Base-by-base conservation (phyloP, 2,888 invertebrate species). In the Agrypnus murinus region DNA sequence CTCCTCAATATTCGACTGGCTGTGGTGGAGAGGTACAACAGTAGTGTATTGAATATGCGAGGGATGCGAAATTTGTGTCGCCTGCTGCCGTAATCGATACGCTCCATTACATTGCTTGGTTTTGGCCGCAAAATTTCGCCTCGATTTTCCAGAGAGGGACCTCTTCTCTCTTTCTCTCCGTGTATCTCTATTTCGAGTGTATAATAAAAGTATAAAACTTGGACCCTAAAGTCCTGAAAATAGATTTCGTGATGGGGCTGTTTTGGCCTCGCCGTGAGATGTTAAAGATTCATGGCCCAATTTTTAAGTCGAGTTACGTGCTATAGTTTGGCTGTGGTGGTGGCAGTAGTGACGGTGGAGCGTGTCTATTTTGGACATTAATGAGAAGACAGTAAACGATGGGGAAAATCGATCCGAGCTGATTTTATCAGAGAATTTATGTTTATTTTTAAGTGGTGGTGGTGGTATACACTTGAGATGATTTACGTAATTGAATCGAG, bases 201-300 rank as follows among this genome's bases (percentile, higher is more conserved):
- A 25, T 25, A 25, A 25, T 25, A 25, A 25, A 25, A 25, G 25
- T 43, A 15, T 15, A 15, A 15, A 46, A 46, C 17, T 19, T 31
- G 10, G 5, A 19, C 50, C 31, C 9, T 6, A 19, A 25, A 19
- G 10, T 48, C 43, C 43, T 14, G 43, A 43, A 43, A 43, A 43
- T 50, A 50, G 50, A 50, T 50, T 50, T 50, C 50, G 50, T 50
- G 50, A 50, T 31, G 50, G 50, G 50, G 50, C 12, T 25, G 25
- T 14, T 48, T 32, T 31, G 50, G n/a, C 19, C 9, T n/a, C n/a
- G n/a, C n/a, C 50, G 50, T 31, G 50, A 10, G n/a, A 7, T 4
- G 8, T 31, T 19, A 50, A 25, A 50, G 50, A 50, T 50, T 50
- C 50, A 50, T 50, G 50, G 50, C 50, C 32, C 32, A 25, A 46